A percentile compares a stretch with the other conserved stretches of the same genome.
These are phyloP conservation scores for Tetrao urogallus DNA, from an alignment of 2,113 vertebrate species.

Conservation along the genomic window DNA sequence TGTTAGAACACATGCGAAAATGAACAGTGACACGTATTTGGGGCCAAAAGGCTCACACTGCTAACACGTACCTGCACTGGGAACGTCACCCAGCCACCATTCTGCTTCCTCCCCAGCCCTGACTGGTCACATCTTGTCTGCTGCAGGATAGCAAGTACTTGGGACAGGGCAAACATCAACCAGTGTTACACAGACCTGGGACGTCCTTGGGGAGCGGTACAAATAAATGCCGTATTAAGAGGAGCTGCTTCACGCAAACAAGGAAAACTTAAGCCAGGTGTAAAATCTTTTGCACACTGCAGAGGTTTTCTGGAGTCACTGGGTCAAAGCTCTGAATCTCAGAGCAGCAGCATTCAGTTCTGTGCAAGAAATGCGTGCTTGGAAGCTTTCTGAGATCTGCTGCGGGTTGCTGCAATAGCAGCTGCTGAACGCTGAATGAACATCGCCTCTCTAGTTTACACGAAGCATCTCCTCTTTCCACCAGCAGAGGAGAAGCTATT, in stretches of 20 bases:
- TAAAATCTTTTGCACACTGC: background rate
- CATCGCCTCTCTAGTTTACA: background rate
- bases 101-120: background rate
- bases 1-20: background rate
- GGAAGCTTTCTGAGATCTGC: background rate
- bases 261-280: background rate
- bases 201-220: background rate
- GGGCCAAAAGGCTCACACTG: background rate
- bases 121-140: background rate
- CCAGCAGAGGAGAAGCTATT: background rate
- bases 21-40: background rate
- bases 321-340: background rate
- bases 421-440: background rate
- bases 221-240: background rate
- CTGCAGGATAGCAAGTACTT: background rate
- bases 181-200: background rate
- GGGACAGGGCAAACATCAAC: background rate
- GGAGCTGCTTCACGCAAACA: too few relatives aligned
- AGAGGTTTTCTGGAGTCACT: background rate
- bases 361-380: background rate
- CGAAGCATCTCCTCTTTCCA: background rate
- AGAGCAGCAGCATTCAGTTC: background rate
- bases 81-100: background rate
- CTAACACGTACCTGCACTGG: background rate
- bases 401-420: background rate